Percentiles rank a stretch among this genome's conserved stretches.
Conservation (phyloP, 2,113 vertebrate species). For the Aldabrachelys gigantea region DNA sequence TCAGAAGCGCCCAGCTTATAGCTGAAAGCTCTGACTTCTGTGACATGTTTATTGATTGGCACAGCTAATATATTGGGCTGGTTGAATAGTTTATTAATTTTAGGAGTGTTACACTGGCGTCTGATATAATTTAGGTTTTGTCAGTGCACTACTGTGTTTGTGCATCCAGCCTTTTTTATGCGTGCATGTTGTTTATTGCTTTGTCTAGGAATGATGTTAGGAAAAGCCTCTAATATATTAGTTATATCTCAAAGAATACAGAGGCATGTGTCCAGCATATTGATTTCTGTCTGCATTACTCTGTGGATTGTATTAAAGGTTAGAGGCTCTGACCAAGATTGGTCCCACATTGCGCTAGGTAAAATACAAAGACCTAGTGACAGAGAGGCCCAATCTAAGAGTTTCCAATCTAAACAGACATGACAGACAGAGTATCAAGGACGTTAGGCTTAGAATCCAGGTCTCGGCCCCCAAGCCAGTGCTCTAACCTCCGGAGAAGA, state of each 20-base stretch:
- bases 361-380: background rate
- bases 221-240: background rate
- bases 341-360: background rate
- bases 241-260: rapidly evolving
- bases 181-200: background rate
- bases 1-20: background rate
- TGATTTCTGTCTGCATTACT: background rate
- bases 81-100: background rate
- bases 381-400: background rate
- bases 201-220: background rate
- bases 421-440: background rate
- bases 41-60: background rate
- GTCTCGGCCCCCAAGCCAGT: background rate
- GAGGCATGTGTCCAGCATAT: background rate
- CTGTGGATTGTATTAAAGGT: background rate
- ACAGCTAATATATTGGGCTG: background rate
- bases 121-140: background rate
- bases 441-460: background rate
- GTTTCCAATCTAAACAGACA: background rate
- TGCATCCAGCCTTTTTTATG: background rate
- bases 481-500: background rate
- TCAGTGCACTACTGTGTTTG: background rate
- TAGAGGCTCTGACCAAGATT: background rate
- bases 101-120: background rate
- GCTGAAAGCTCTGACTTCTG: background rate